Evolutionary conservation across 2,113 vertebrate genomes (phyloP), one percentile per base, ranked within the genome.

Genomic region (Piprites chloris): DNA sequence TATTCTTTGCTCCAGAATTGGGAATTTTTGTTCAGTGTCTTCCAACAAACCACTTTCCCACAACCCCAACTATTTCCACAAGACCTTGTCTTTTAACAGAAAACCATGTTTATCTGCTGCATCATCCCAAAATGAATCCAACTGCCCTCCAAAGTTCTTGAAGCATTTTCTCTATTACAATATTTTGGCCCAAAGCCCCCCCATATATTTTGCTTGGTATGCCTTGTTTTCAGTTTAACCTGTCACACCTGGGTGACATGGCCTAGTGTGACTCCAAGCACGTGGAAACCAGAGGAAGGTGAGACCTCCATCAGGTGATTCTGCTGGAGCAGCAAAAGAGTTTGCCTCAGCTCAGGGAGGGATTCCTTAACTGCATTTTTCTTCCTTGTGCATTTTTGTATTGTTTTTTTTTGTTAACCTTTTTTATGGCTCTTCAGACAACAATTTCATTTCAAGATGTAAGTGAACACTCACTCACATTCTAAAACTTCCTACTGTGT

Each of bases 221-320:
- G 68, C 63, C 24, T 23, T 26, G 41, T 32, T 50, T 71, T 24
- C 19, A 44, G 65, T 66, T 68, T 46, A 39, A 44, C 24, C 39
- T 44, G 41, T 41, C 52, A 30, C 21, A 62, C 3, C 1, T 5
- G 1, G 23, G 35, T 41, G n/a, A 22, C 0, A 12, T 14, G n/a
- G 19, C 26, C 82, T 71, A 28, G 27, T 9, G 17, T 18, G 37
- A 69, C 17, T 33, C 27, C 16, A 1, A 26, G 46, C 7, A 5
- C n/a, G 13, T 3, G 0, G 28, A 7, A 55, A 4, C 19, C 81
- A 58, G 12, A 41, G 39, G 33, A 55, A 78, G 49, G 41, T 0
- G 1, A 89, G 30, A 62, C 20, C 8, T 58, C 28, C 0, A 0
- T 11, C 44, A 79, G 63, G 49, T 5, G 22, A 50, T 1, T 1